Conservation (phyloP, 2,888 invertebrate species). For the Hyles lineata region DNA sequence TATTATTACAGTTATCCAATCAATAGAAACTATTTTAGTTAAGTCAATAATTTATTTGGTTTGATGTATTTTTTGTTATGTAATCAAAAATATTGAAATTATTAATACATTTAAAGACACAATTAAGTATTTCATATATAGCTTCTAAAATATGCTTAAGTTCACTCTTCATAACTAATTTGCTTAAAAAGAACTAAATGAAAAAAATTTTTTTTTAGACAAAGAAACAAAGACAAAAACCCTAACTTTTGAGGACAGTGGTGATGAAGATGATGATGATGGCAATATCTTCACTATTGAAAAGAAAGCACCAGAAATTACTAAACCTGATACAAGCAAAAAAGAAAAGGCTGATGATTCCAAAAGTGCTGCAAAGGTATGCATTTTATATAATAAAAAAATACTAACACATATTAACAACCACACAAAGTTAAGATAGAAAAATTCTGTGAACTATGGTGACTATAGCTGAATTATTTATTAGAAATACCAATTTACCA, state of each 20-base stretch:
- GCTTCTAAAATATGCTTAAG: no score
- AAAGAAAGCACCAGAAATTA: constrained; percentile 68
- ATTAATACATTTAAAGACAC: no score
- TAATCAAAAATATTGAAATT: no score
- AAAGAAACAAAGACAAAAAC: constrained; percentile 61
- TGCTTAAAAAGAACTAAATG: no score
- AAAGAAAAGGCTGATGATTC: neutral
- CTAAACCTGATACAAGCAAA: constrained; percentile 35
- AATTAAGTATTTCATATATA: no score
- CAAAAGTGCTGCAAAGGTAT: constrained; percentile 39
- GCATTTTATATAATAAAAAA: neutral
- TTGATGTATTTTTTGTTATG: no score
- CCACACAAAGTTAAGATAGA: neutral
- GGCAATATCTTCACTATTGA: constrained; percentile 76
- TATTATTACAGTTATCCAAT: constrained; percentile 23
- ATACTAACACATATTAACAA: neutral
- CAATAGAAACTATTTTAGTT: no score
- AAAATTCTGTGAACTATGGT: neutral
- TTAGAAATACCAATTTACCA: no score
- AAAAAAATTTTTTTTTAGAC: constrained; percentile 53
- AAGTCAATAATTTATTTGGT: no score
- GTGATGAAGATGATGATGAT: constrained; percentile 68
- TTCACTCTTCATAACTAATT: no score
- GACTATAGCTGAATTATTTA: neutral
- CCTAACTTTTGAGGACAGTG: constrained; percentile 77